Evolutionary conservation across 2,888 invertebrate species (phyloP).

Genomic region (Drosophila pseudotalamancana): DNA sequence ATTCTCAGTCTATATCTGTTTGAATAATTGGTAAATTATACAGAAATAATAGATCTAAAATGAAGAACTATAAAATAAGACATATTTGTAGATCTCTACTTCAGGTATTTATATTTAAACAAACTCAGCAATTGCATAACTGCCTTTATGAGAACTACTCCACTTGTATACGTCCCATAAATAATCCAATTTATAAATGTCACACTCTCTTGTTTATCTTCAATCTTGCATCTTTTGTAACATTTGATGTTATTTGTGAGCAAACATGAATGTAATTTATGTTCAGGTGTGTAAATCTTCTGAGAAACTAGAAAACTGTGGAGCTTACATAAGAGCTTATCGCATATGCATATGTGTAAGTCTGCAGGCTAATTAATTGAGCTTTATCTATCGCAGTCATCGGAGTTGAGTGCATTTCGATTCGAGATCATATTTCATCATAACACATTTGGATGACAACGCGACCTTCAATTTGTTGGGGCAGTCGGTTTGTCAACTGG

Average conservation of each 20-base stretch:
- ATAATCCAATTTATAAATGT: neutral
- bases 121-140: too few relatives aligned
- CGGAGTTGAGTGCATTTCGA: constrained; percentile 4
- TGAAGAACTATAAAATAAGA: too few relatives aligned
- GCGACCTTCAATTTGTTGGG: constrained; percentile 46
- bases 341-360: neutral
- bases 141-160: too few relatives aligned
- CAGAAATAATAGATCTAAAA: too few relatives aligned
- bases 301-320: constrained; percentile 5
- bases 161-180: neutral
- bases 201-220: neutral
- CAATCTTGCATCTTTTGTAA: neutral
- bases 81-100: too few relatives aligned
- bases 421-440: constrained; percentile 48
- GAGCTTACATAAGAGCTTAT: constrained; percentile 9
- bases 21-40: too few relatives aligned
- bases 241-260: neutral
- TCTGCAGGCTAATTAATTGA: constrained; percentile 30
- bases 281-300: neutral
- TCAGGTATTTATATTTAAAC: too few relatives aligned
- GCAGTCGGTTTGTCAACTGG: constrained; percentile 52
- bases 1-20: too few relatives aligned
- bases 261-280: neutral
- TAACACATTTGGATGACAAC: constrained; percentile 34
- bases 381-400: constrained; percentile 31